Conservation (phyloP, 2,797 vertebrate genomes). For the Microcaecilia unicolor region DNA sequence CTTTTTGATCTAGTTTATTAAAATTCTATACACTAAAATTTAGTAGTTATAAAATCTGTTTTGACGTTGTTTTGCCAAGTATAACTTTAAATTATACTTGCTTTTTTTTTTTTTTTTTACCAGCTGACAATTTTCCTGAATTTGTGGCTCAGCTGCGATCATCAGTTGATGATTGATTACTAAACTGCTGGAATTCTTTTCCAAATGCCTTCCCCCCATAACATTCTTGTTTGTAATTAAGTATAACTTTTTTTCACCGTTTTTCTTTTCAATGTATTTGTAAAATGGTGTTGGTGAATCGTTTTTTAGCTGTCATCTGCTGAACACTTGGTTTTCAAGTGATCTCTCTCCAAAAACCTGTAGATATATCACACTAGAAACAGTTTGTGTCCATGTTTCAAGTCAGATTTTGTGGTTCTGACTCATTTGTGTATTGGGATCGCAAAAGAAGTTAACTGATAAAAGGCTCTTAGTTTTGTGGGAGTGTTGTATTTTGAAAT, state of each 20-base stretch:
- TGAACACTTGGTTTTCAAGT: not conserved
- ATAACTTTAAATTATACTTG: too few species aligned
- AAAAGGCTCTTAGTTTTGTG: conserved; percentile 21
- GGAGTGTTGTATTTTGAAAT: conserved; percentile 21
- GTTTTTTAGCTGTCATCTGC: conserved; percentile 20
- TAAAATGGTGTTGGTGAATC: conserved; percentile 20
- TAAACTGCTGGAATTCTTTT: conserved; percentile 26
- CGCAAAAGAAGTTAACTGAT: conserved; percentile 21
- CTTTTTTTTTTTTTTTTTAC: not conserved
- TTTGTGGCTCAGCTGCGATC: conserved; percentile 16
- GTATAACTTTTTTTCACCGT: conserved; percentile 11
- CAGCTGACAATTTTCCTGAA: conserved; percentile 8
- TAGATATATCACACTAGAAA: too few species aligned
- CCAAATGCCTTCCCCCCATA: conserved; percentile 19
- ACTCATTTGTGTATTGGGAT: conserved; percentile 3
- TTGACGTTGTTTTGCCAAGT: conserved; percentile 13
- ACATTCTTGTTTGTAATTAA: not conserved
- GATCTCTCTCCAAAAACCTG: conserved; percentile 27
- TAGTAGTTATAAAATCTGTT: conserved; percentile 13
- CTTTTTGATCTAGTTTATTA: conserved; percentile 17
- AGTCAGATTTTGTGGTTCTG: conserved; percentile 20
- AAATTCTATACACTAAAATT: conserved; percentile 30
- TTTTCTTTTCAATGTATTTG: conserved; percentile 11
- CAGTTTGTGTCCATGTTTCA: conserved; percentile 25
- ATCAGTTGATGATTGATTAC: conserved; percentile 14